These are phyloP conservation scores for Machimus atricapillus DNA, from an alignment of 2,888 invertebrate genomes.

Conservation along the genomic window DNA sequence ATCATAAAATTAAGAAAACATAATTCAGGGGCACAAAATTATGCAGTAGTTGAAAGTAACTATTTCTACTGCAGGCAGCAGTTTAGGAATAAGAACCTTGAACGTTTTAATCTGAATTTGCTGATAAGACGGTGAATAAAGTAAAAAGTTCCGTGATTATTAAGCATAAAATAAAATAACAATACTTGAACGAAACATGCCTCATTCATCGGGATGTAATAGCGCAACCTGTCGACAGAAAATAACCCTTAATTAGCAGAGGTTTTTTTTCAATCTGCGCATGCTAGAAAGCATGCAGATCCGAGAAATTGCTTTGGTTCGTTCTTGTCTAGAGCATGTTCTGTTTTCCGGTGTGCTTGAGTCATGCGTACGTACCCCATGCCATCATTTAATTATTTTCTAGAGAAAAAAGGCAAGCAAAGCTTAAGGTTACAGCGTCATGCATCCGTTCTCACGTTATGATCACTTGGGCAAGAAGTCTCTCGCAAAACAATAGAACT, in stretches of 20 bases:
- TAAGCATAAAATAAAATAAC: not conserved
- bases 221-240: not conserved
- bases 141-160: not conserved
- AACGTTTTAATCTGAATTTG: not conserved
- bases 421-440: conserved; percentile 24
- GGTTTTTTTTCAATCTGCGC: not conserved
- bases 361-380: not conserved
- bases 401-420: not conserved
- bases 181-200: not conserved
- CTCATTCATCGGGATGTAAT: not conserved
- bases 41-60: not conserved
- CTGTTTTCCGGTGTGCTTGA: conserved; percentile 1
- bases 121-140: not conserved
- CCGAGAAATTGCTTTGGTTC: not conserved
- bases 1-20: not conserved
- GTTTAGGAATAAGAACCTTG: not conserved
- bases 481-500: conserved; percentile 24
- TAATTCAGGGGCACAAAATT: not conserved
- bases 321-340: not conserved
- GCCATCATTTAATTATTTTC: conserved; percentile 20
- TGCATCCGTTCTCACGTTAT: conserved; percentile 38
- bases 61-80: not conserved
- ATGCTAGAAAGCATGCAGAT: not conserved
- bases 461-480: conserved; percentile 30
- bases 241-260: not conserved